Evolutionary conservation across 2,113 vertebrate genomes (phyloP), one percentile per base, ranked within the genome.

Genomic region (Balaenoptera acutorostrata): DNA sequence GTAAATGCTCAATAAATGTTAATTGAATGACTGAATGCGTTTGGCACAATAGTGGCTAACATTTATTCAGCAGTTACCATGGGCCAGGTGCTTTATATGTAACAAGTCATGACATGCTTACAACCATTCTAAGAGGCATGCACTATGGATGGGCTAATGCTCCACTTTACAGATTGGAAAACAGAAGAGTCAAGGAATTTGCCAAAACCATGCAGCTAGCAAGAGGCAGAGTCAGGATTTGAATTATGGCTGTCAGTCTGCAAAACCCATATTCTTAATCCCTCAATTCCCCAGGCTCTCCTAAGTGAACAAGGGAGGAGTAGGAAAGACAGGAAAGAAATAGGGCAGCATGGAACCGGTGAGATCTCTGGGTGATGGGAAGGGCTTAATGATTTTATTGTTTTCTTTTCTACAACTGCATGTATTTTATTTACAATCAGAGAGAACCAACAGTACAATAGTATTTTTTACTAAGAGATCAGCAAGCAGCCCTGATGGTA

Each of bases 371-470:
- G 52, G 44, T 36, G 44, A 39, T 33, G 71, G 69, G 55, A 36
- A n/a, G 59, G n/a, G 25, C 25, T 74, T 92, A 64, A 63, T 44
- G 80, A 75, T 61, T 64, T 52, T 59, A 64, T 23, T 84, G 4
- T 72, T 66, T 93, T 77, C 84, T 93, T 86, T 89, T 78, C 61
- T 55, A 21, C 15, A 21, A 39, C n/a, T 69, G 49, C 10, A 1
- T 52, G 23, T 80, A 55, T 90, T 77, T 93, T 86, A 93, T 89
- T 95, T 91, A 86, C 39, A 57, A 86, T 49, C 88, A 69, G 90
- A 93, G 71, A 77, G 87, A 88, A 74, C 55, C 75, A 94, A 59
- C 36, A 36, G 39, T 41, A 27, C 39, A 41, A 49, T 17, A 36
- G 36, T 13, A 44, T 36, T 55, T 78, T 46, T 82, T 55, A 36